A percentile compares a stretch with the other conserved stretches of the same genome.
These are phyloP conservation scores for Mactromeris polynyma DNA, from an alignment of 2,888 invertebrate genomes.

Conservation along the genomic window DNA sequence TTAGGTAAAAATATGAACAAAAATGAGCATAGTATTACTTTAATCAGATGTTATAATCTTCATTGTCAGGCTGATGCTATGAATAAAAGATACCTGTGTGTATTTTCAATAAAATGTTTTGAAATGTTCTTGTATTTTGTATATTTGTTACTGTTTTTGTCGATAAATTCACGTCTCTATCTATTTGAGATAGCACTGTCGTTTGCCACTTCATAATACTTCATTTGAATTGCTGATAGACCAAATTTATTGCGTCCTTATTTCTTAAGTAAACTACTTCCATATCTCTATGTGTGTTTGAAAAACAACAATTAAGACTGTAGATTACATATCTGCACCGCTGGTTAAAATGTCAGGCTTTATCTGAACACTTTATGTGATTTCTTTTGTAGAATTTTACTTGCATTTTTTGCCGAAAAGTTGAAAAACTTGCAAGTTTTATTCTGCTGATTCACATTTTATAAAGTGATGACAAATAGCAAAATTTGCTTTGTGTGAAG, in stretches of 20 bases:
- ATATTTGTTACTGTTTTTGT: neutral
- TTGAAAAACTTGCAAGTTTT: neutral
- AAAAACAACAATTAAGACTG: neutral
- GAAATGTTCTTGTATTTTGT: neutral
- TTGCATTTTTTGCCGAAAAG: neutral
- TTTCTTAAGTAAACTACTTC: slow-evolving; percentile 10
- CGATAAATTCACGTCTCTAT: neutral
- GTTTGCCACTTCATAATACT: neutral
- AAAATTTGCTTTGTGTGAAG: too few species aligned
- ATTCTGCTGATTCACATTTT: neutral
- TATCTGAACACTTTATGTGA: neutral
- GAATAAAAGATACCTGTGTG: neutral
- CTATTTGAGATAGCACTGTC: neutral
- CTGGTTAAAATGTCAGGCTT: neutral
- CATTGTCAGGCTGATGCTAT: too few species aligned
- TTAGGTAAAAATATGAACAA: too few species aligned
- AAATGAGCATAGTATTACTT: too few species aligned
- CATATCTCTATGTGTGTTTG: slow-evolving; percentile 13
- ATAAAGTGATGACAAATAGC: neutral
- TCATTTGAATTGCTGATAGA: neutral
- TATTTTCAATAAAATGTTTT: neutral
- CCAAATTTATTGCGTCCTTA: slow-evolving; percentile 10
- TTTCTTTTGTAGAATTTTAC: neutral
- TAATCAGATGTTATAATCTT: too few species aligned
- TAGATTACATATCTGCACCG: neutral